Evolutionary conservation across 2,113 vertebrate genomes (phyloP), one percentile per base, ranked within the genome.

Genomic region (Eublepharis macularius): DNA sequence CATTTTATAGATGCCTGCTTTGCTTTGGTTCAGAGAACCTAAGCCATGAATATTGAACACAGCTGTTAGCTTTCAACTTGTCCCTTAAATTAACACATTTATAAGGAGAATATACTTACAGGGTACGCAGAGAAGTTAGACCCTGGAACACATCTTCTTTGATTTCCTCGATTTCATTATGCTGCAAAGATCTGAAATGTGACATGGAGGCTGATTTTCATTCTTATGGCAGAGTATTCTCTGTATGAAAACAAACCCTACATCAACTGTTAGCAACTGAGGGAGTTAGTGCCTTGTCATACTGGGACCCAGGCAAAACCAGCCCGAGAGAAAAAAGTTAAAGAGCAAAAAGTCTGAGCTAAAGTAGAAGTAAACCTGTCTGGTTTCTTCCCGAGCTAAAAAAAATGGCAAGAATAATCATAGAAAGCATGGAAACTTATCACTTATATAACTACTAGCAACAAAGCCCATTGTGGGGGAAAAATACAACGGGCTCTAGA

Each of bases 161-260:
- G 76, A 99, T 97, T 94, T 97, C 96, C 76, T 94, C 93, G 89
- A 99, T 98, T 45, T 94, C 96, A 95, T 99, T 99, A 92, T 98
- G 98, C 70, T 99, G 98, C 82, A 99, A 96, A 87, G 96, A 98
- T 95, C 98, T 99, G 93, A 89, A 84, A 90, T 89, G 49, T 24
- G 4, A 76, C 39, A 76, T 65, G 5, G 16, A 75, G 57, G 36
- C 36, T 13, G 47, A 65, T 43, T 54, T 72, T n/a, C 13, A 82
- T 87, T 21, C 57, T 34, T 41, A 85, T 34, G 6, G 6, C 13
- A 29, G 2, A 13, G 11, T 16, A 73, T 47, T 63, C 43, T 85
- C 49, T 34, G 16, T 74, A 36, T 13, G 17, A 79, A 41, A 60
- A 6, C 43, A 60, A 68, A 2, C n/a, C n/a, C 43, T 14, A 68